A percentile compares a stretch with the other conserved stretches of the same genome.
phyloP scores from a whole-genome alignment of 2,113 vertebrate species.

The Orthonyx spaldingii region DNA sequence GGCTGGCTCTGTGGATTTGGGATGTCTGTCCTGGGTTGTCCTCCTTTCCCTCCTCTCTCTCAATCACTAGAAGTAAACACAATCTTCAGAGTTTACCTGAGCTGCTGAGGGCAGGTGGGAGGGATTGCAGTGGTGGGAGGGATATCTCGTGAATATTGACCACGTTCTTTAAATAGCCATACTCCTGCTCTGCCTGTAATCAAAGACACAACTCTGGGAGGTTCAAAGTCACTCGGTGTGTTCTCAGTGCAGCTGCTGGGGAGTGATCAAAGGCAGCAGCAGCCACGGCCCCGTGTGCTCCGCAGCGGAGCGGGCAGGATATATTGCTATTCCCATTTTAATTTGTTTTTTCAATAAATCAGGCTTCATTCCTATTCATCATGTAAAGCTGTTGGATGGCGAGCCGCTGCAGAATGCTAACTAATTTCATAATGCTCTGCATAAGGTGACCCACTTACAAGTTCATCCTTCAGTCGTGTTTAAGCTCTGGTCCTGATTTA shows the following conservation, averaged over 20 bases:
- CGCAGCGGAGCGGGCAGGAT: background rate
- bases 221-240: background rate
- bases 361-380: slow-evolving; percentile 49
- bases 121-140: background rate
- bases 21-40: background rate
- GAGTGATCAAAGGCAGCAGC: slow-evolving; percentile 26
- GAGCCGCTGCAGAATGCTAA: slow-evolving; percentile 58
- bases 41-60: background rate
- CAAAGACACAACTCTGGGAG: background rate
- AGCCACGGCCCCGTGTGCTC: background rate
- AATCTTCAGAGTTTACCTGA: background rate
- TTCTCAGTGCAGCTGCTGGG: background rate
- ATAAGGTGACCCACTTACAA: slow-evolving; percentile 68
- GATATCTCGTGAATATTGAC: background rate
- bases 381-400: slow-evolving; percentile 45
- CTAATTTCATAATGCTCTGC: slow-evolving; percentile 64
- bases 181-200: background rate
- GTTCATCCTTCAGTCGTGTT: slow-evolving; percentile 59
- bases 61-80: background rate
- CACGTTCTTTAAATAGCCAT: background rate
- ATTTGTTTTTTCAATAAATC: slow-evolving; percentile 59
- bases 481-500: slow-evolving; percentile 64
- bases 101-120: background rate
- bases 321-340: slow-evolving; percentile 6
- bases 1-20: background rate